Percentiles rank a stretch among this genome's conserved stretches.
phyloP scores from a whole-genome alignment of 2,797 vertebrate genomes.

The Amazonetta brasiliensis region DNA sequence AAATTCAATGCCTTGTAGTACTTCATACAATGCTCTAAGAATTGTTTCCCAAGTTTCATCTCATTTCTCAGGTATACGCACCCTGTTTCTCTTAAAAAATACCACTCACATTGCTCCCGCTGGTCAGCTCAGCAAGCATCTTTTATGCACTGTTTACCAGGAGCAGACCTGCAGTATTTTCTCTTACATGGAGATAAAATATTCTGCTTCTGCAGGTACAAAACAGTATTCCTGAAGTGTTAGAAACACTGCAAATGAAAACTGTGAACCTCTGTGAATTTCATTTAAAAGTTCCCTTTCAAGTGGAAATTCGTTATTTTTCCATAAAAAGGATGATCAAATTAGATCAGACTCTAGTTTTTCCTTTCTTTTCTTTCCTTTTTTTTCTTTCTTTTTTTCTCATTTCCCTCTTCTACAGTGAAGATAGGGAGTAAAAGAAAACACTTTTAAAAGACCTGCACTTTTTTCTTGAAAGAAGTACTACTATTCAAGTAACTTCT shows the following conservation, averaged over 20 bases:
- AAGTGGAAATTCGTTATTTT: not conserved
- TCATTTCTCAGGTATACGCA: not conserved
- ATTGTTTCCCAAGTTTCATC: not conserved
- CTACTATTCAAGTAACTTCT: not conserved
- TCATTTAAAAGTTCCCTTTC: not conserved
- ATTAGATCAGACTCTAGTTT: not conserved
- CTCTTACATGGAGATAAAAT: not conserved
- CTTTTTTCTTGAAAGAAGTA: not conserved
- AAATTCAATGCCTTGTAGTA: not conserved
- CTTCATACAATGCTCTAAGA: not conserved
- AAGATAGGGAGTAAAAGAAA: not conserved
- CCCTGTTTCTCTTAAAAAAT: not conserved
- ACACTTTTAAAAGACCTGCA: not conserved
- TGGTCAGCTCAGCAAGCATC: not conserved
- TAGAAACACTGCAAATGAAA: not conserved
- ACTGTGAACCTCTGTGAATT: not conserved
- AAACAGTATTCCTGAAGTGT: not conserved
- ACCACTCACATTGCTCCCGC: not conserved
- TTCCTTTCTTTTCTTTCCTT: not conserved
- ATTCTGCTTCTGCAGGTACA: not conserved
- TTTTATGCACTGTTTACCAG: not conserved
- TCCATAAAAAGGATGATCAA: not conserved
- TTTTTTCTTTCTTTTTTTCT: not conserved
- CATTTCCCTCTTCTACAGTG: fast-evolving
- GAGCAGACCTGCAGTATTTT: not conserved